Conservation (phyloP, 2,113 vertebrate species). For the Okapia johnstoni region DNA sequence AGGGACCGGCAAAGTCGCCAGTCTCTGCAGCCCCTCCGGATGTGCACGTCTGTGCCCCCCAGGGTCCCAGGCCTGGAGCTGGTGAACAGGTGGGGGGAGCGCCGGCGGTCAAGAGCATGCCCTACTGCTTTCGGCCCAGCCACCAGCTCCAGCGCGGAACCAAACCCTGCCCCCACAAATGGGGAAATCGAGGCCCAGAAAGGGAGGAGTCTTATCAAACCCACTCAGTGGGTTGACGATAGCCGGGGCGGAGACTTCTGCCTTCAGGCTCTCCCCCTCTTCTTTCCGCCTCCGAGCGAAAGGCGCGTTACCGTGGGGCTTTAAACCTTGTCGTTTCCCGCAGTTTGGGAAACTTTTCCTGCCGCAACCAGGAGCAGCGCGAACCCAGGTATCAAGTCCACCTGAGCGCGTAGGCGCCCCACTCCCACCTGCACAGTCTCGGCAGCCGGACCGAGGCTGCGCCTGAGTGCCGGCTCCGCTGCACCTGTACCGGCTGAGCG, state of each 20-base stretch:
- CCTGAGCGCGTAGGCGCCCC: not conserved
- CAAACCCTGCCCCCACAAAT: not conserved
- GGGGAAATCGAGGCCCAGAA: not conserved
- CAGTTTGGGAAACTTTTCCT: constrained; percentile 59
- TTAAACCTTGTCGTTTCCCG: not conserved
- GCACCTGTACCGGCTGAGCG: not conserved
- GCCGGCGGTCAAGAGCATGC: not conserved
- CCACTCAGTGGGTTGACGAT: not conserved
- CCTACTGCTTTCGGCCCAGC: not conserved
- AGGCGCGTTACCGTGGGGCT: not conserved
- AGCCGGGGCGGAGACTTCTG: not conserved
- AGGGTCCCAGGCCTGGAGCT: not conserved
- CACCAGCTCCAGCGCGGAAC: not conserved
- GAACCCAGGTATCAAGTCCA: not conserved
- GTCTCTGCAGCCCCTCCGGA: not conserved
- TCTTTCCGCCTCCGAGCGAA: not conserved
- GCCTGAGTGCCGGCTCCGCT: not conserved
- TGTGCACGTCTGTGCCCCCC: not conserved
- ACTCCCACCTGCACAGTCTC: not conserved
- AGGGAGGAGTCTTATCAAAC: not conserved
- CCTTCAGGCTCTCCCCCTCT: not conserved
- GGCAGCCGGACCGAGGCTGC: not conserved
- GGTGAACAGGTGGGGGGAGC: not conserved
- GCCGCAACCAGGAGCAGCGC: not conserved
- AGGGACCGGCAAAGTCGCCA: not conserved